A percentile compares a stretch with the other conserved stretches of the same genome.
Conservation (phyloP, 2,797 vertebrate genomes). For the Podargus strigoides region DNA sequence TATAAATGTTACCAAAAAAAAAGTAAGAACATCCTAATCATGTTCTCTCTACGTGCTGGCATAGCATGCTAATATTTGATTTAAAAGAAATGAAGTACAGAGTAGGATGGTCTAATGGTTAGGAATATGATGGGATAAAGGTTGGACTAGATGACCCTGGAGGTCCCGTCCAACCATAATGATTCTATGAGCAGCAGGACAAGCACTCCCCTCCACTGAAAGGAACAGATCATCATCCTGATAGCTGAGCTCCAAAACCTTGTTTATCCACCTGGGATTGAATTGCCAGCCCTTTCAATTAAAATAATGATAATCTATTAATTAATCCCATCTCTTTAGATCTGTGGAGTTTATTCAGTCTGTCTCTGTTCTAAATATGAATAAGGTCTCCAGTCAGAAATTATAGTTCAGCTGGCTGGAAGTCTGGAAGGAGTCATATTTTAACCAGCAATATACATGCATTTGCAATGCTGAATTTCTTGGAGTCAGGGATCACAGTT, state of each 20-base stretch:
- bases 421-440: neutral
- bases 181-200: neutral
- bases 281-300: neutral
- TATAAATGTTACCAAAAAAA: neutral
- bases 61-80: neutral
- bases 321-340: neutral
- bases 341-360: neutral
- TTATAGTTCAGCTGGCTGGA: neutral
- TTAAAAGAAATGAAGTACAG: neutral
- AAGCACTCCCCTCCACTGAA: neutral
- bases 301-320: neutral
- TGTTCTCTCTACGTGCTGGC: neutral
- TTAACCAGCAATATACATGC: neutral
- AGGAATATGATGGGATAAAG: no score
- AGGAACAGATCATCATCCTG: neutral
- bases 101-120: no score
- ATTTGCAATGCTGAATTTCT: conserved; percentile 42
- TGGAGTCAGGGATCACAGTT: neutral
- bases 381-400: neutral
- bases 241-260: neutral
- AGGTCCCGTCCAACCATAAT: no score
- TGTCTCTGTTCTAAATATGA: neutral
- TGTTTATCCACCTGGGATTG: neutral
- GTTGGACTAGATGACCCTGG: no score
- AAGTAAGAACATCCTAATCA: neutral